Base-by-base conservation (phyloP, 2,113 vertebrate species). In the Hippocampus mohnikei region DNA sequence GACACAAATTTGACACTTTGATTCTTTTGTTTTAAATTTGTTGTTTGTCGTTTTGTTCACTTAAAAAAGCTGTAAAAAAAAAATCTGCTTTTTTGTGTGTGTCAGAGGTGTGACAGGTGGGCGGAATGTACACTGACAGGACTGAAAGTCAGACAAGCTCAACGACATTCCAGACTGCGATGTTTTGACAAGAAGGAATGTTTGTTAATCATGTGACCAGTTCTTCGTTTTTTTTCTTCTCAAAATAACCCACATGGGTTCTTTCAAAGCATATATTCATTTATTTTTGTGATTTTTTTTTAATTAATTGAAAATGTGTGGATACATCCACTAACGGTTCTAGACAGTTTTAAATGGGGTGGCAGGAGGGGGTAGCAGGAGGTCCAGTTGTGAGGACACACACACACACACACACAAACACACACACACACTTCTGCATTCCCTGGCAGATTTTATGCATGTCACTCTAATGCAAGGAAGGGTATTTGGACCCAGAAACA, bases 121-220 rank as follows among this genome's bases (percentile, higher is more conserved):
- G 25, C 58, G 25, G 41, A 44, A 2, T 7, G 46, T 18, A 66
- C 21, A 7, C 23, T 18, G 6, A n/a, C 5, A 64, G 64, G 50
- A 42, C 66, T 55, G 70, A 70, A 62, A 62, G 50, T 66, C 46
- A 44, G 67, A 78, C 70, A 6, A 67, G 75, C 33, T 67, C 0
- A 2, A 66, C 70, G 0, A 48, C 80, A 81, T 81, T 78, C 72
- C 72, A 41, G 27, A 25, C 23, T 62, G 5, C 6, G 2, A 1
- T 61, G 70, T 69, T 70, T 66, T 66, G 9, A 69, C 72, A 21
- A 46, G 3, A 15, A 20, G 69, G 72, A 72, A 75, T 72, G 69
- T 25, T 21, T 44, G n/a, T 61, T 40, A n/a, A 67, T n/a, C 48
- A 75, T 9, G 12, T 72, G 68, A 77, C 12, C 40, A 7, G 7